These are phyloP conservation scores for Rotaria magnacalcarata DNA, from an alignment of 2,888 invertebrate species.

Conservation along the genomic window DNA sequence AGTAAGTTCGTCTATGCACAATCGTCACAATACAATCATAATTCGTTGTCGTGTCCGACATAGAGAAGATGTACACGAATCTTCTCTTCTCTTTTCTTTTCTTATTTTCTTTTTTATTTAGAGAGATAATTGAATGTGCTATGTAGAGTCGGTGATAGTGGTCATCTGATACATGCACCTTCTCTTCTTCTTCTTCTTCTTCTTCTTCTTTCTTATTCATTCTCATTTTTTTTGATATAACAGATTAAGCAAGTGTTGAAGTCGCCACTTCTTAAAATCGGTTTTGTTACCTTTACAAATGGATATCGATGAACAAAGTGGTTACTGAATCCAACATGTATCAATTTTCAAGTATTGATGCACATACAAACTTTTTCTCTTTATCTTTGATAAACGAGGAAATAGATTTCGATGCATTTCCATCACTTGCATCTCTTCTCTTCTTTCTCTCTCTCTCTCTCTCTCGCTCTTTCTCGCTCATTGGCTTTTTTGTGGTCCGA, in stretches of 20 bases:
- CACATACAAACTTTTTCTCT: background rate
- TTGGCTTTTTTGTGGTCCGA: background rate
- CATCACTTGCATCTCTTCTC: background rate
- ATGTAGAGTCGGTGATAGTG: background rate
- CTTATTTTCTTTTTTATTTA: background rate
- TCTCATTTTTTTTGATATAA: background rate
- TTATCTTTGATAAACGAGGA: background rate
- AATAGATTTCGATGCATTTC: background rate
- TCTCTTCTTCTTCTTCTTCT: background rate
- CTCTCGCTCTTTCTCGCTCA: background rate
- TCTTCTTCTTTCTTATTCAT: too few species aligned
- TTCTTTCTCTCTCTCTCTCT: background rate
- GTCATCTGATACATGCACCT: conserved; percentile 16
- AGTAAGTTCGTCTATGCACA: background rate
- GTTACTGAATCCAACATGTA: background rate
- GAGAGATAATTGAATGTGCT: conserved; percentile 8
- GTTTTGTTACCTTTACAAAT: background rate
- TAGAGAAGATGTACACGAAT: background rate
- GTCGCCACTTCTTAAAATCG: background rate
- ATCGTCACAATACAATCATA: conserved; percentile 22
- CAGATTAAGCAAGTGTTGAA: conserved; percentile 21
- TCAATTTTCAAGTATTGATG: background rate
- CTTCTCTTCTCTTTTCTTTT: background rate
- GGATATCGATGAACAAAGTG: background rate
- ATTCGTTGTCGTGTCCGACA: conserved; percentile 20